Conservation (phyloP, 2,888 invertebrate genomes). For the Lithosia quadra region DNA sequence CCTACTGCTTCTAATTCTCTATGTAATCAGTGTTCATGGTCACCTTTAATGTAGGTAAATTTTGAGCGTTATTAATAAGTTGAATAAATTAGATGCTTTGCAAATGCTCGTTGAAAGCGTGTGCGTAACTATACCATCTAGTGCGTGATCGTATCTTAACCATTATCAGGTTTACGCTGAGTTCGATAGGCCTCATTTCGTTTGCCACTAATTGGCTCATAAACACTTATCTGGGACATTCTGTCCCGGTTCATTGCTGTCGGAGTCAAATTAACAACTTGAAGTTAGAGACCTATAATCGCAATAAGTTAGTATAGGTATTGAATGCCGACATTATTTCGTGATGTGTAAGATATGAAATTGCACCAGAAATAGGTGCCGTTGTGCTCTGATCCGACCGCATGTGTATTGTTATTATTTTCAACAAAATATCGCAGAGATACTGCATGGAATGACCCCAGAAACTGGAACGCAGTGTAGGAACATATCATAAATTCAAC, state of each 20-base stretch:
- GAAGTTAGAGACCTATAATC: constrained; percentile 64
- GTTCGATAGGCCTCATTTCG: constrained; percentile 71
- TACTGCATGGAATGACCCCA: constrained; percentile 73
- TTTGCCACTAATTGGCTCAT: constrained; percentile 77
- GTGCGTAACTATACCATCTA: constrained; percentile 45
- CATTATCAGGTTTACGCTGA: constrained; percentile 70
- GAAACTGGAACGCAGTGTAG: constrained; percentile 73
- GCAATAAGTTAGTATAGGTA: constrained; percentile 57
- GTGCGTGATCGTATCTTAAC: constrained; percentile 62
- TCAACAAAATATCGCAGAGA: constrained; percentile 71
- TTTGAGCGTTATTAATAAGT: constrained; percentile 38
- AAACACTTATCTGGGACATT: constrained; percentile 79
- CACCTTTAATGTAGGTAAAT: constrained; percentile 30
- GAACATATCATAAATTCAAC: constrained; percentile 82
- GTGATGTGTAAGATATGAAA: constrained; percentile 53
- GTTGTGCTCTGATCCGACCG: constrained; percentile 56
- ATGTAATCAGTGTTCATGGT: constrained; percentile 24
- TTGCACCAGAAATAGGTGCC: constrained; percentile 58
- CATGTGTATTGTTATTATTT: constrained; percentile 72
- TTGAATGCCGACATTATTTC: constrained; percentile 54
- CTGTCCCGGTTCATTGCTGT: constrained; percentile 65
- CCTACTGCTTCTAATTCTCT: constrained; percentile 21
- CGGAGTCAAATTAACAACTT: constrained; percentile 67
- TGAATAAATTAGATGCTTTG: constrained; percentile 36
- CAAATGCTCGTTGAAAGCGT: constrained; percentile 40